These are phyloP conservation scores for Zosterops borbonicus DNA, from an alignment of 2,113 vertebrate genomes.

Conservation along the genomic window DNA sequence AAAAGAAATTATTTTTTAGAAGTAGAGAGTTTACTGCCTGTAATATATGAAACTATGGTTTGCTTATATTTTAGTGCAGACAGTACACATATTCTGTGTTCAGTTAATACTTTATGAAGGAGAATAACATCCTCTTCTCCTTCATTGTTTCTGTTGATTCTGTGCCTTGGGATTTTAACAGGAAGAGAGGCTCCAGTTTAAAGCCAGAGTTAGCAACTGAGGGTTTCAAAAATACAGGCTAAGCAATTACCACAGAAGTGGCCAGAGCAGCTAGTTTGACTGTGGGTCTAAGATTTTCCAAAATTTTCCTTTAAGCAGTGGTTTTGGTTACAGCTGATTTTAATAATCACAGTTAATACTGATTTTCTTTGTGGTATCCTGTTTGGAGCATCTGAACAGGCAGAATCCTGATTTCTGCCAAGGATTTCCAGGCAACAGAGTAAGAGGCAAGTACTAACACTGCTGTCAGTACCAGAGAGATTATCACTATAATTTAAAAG, in stretches of 20 bases:
- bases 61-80: background rate
- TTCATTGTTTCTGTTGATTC: background rate
- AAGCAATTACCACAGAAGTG: background rate
- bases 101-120: background rate
- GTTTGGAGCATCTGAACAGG: background rate
- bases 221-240: background rate
- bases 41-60: background rate
- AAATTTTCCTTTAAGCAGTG: background rate
- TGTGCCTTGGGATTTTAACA: conserved; percentile 13
- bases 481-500: background rate
- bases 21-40: background rate
- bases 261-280: background rate
- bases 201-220: background rate
- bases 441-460: background rate
- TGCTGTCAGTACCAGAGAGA: background rate
- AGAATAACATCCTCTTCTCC: background rate
- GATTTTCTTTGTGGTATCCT: background rate
- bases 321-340: background rate
- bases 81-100: background rate
- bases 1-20: background rate
- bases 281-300: background rate
- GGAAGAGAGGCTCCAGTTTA: background rate
- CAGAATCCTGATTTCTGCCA: background rate
- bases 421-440: background rate
- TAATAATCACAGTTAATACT: background rate